Base-by-base conservation (phyloP, 1,140 invertebrate genomes). In the Drosophila kohkoa region DNA sequence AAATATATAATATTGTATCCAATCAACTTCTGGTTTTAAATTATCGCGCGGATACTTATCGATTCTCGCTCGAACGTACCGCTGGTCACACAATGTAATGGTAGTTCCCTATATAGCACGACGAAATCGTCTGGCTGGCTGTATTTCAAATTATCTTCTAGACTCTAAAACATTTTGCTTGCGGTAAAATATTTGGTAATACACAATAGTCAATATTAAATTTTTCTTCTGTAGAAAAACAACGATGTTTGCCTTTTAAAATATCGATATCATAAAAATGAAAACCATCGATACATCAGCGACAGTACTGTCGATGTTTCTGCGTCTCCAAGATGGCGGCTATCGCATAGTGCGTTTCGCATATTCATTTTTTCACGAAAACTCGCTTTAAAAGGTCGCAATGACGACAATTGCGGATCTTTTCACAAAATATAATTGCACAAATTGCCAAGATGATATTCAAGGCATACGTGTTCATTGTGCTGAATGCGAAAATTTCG, bases 361-460 rank as follows among this genome's bases (percentile, higher is more conserved):
- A 76, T 63, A 70, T 70, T 64, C 20, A 41, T 59, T 69, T 73
- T 38, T 54, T 55, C 43, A 73, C 54, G 76, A 83, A 79, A 77
- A 70, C 54, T 41, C 54, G 75, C 28, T 10, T 55, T 66, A 65
- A 62, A 43, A 60, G 52, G 64, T 62, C 38, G 67, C 70, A 87
- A 92, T 92, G 87, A 87, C 77, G 15, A 90, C 79, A 28, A 90
- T 92, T 60, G 82, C 86, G 51, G 91, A 92, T 57, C 92, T 97
- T 72, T 97, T 97, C 92, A 95, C 95, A 13, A 96, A 96, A 93
- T 96, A 97, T 93, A 95, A 94, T 92, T 99, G 98, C 93, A 97
- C 96, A 77, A 97, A 98, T 94, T 99, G 98, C 93, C 97, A 98
- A 93, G 96, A 97, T 93, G 96, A 98, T 93, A 97, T 98, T 68